A percentile compares a stretch with the other conserved stretches of the same genome.
Conservation (phyloP, 2,888 invertebrate species). For the Fissipunctia ypsillon region DNA sequence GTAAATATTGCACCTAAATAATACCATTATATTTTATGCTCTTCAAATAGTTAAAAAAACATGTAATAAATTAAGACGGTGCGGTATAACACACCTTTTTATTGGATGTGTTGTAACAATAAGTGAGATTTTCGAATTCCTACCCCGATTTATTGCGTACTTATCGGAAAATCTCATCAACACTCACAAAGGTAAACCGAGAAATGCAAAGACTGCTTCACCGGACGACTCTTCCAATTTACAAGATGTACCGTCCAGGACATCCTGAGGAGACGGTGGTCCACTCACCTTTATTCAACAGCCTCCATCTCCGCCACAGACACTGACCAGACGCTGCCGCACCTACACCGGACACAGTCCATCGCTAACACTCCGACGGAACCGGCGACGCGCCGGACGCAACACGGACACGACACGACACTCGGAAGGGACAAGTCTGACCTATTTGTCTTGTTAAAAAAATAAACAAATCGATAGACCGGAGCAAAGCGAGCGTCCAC, state of each 20-base stretch:
- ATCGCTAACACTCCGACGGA: conserved; percentile 65
- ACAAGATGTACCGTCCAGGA: not conserved
- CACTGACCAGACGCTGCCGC: conserved; percentile 51
- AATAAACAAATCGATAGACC: conserved; percentile 90
- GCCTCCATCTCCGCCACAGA: conserved; percentile 55
- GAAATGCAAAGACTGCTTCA: not conserved
- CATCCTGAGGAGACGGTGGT: not conserved
- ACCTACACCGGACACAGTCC: conserved; percentile 65
- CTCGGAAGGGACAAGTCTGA: conserved; percentile 79
- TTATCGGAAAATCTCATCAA: not conserved
- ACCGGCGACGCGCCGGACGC: conserved; percentile 68
- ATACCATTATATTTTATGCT: no score
- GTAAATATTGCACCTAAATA: not conserved
- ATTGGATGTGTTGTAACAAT: not conserved
- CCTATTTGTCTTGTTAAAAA: conserved; percentile 86
- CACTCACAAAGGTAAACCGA: not conserved
- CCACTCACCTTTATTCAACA: conserved; percentile 65
- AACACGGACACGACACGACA: conserved; percentile 70
- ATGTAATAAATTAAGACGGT: not conserved
- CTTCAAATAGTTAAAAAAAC: not conserved
- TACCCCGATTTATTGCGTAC: not conserved
- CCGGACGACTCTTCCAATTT: not conserved
- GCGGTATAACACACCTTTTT: not conserved
- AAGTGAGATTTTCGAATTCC: not conserved
- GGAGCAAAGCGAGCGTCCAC: conserved; percentile 87